Conservation (phyloP, 2,888 invertebrate genomes). For the Tinea trinotella region DNA sequence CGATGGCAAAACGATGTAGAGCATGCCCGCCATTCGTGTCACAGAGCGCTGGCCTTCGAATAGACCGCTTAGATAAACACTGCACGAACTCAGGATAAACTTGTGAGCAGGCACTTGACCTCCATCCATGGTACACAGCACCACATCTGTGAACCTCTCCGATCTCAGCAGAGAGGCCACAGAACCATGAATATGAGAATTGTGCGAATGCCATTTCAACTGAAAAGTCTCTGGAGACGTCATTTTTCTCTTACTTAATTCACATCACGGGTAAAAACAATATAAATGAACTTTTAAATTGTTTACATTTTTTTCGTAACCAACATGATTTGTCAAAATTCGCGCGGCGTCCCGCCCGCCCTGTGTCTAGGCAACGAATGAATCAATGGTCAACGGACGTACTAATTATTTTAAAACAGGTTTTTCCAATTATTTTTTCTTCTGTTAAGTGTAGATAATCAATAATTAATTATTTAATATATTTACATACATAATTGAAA, state of each 20-base stretch:
- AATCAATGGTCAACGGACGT: neutral
- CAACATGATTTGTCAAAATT: neutral
- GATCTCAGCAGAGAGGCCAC: constrained; percentile 83
- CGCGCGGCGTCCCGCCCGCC: neutral
- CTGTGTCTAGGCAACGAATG: neutral
- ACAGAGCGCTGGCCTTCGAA: constrained; percentile 64
- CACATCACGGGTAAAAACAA: neutral
- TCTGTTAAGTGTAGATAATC: no score
- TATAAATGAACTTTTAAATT: neutral
- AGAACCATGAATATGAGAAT: constrained; percentile 85
- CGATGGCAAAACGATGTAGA: constrained; percentile 83
- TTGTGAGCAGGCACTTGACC: constrained; percentile 88
- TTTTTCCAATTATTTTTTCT: no score
- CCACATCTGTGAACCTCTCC: constrained; percentile 87
- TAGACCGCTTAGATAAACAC: constrained; percentile 61
- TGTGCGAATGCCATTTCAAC: constrained; percentile 91
- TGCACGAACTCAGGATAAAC: constrained; percentile 87
- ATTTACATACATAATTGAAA: no score
- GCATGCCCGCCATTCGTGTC: constrained; percentile 63
- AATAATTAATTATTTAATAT: no score
- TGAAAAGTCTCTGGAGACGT: constrained; percentile 84
- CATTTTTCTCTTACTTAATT: constrained; percentile 32
- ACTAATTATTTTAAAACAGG: neutral
- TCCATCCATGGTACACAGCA: constrained; percentile 83
- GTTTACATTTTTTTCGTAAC: neutral